Evolutionary conservation across 2,113 vertebrate species (phyloP).

Genomic region (Misgurnus anguillicaudatus): DNA sequence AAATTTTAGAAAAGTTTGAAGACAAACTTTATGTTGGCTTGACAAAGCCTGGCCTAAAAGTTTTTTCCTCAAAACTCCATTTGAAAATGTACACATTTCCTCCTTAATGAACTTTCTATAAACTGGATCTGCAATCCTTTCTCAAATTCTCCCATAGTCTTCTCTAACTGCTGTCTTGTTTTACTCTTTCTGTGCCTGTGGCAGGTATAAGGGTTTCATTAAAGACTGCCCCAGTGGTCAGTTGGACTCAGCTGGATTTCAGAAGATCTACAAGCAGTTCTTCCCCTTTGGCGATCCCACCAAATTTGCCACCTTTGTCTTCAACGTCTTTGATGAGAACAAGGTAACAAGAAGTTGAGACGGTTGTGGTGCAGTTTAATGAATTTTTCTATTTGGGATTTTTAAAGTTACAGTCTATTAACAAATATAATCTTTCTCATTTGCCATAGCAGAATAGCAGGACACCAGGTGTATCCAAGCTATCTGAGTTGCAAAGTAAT

Average conservation of each 20-base stretch:
- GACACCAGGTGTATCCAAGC: no score
- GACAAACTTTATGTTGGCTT: no score
- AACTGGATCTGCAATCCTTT: background rate
- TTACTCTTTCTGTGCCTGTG: background rate
- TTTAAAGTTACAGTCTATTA: slow-evolving; percentile 1
- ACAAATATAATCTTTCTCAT: background rate
- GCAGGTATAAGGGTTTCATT: slow-evolving; percentile 90
- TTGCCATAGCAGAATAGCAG: no score
- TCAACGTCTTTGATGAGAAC: slow-evolving; percentile 89
- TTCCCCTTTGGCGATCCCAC: slow-evolving; percentile 88
- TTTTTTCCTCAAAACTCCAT: no score
- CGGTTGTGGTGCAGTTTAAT: background rate
- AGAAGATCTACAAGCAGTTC: slow-evolving; percentile 92
- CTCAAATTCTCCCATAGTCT: background rate
- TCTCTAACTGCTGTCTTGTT: background rate
- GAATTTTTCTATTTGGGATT: background rate
- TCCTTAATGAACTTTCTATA: no score
- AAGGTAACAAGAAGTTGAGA: slow-evolving; percentile 68
- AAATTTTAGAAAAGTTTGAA: no score
- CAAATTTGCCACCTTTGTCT: slow-evolving; percentile 88
- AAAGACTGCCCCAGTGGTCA: slow-evolving; percentile 89
- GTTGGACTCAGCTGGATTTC: slow-evolving; percentile 83
- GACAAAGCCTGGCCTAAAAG: no score
- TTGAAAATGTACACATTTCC: no score
- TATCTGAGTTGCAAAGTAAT: background rate